These are phyloP conservation scores for Thamnophis sirtalis DNA, from an alignment of 2,113 vertebrate genomes.

Conservation along the genomic window DNA sequence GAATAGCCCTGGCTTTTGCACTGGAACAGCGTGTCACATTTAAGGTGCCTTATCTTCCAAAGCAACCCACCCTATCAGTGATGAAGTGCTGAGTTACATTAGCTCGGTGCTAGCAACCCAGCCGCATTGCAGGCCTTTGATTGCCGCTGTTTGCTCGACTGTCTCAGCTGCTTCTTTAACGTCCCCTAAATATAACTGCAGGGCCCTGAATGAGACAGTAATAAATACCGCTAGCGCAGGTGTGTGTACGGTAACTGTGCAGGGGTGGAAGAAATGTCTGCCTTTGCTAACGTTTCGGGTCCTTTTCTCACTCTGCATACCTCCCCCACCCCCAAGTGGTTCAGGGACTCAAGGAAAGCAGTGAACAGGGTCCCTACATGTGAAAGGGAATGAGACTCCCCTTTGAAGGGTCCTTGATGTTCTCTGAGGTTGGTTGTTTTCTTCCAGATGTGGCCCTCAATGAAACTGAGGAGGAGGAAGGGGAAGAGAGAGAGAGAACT, in stretches of 20 bases:
- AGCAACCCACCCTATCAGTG: conserved; percentile 22
- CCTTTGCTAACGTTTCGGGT: background rate
- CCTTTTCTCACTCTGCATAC: background rate
- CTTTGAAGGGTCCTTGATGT: background rate
- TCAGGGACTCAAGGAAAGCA: background rate
- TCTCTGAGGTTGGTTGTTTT: background rate
- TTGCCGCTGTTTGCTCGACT: conserved; percentile 41
- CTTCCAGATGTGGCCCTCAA: no score
- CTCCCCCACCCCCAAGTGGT: background rate
- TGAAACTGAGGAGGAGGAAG: background rate
- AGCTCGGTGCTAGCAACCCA: conserved; percentile 12
- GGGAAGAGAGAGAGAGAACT: no score
- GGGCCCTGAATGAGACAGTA: conserved; percentile 2
- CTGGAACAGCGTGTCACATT: conserved; percentile 8
- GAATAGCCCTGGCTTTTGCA: background rate
- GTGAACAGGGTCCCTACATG: background rate
- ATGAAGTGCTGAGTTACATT: conserved; percentile 43
- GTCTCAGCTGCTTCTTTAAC: conserved; percentile 17
- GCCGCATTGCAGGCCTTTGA: conserved; percentile 16
- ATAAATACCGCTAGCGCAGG: conserved; percentile 6
- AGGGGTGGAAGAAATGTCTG: background rate
- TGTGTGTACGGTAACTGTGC: background rate
- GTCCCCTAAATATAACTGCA: background rate
- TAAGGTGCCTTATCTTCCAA: conserved; percentile 36
- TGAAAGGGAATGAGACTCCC: background rate